Evolutionary conservation across 2,888 invertebrate species (phyloP).

Genomic region (Eupithecia centaureata): DNA sequence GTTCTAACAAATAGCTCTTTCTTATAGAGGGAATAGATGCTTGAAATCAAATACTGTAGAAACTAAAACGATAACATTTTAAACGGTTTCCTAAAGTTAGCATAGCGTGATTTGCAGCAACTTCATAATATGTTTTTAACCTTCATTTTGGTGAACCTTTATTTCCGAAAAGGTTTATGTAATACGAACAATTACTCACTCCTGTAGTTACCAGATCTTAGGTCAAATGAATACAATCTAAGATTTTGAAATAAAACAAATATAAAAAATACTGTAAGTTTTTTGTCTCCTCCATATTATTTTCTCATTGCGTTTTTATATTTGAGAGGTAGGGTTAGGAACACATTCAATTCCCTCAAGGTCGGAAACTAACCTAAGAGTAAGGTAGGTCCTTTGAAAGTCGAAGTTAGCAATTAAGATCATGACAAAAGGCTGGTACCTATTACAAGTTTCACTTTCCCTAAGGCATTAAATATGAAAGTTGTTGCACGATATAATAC

Average conservation of each 20-base stretch:
- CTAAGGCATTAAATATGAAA: constrained; percentile 33
- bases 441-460: constrained; percentile 37
- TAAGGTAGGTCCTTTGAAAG: neutral
- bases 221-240: constrained; percentile 13
- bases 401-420: neutral
- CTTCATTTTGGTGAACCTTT: neutral
- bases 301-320: neutral
- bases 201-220: constrained; percentile 17
- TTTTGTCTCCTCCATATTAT: neutral
- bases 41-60: neutral
- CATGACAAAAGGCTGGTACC: constrained; percentile 25
- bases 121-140: constrained; percentile 5
- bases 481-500: constrained; percentile 24
- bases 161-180: neutral
- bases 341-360: neutral
- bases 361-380: neutral
- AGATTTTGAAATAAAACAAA: constrained; percentile 27
- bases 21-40: neutral
- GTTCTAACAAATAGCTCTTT: neutral
- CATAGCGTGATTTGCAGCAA: constrained; percentile 6
- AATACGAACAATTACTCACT: constrained; percentile 10
- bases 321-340: neutral
- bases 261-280: neutral
- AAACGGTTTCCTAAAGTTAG: neutral
- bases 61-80: neutral